Evolutionary conservation across 2,888 invertebrate species (phyloP).

Genomic region (Drosophila percnosoma): DNA sequence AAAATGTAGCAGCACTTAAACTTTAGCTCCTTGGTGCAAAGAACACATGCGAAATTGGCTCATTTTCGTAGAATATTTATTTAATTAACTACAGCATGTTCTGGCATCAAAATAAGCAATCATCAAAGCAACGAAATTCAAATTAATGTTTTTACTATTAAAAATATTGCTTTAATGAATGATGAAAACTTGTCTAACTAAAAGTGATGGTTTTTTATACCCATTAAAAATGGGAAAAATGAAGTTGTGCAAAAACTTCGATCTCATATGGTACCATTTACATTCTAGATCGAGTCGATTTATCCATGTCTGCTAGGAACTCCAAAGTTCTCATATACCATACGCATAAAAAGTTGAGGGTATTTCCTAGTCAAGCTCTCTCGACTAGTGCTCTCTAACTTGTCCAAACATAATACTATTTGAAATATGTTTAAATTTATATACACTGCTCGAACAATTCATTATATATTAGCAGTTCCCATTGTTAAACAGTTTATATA

Average conservation of each 20-base stretch:
- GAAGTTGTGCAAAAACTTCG: too few relatives aligned
- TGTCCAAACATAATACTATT: neutral
- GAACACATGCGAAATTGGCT: conserved; percentile 1
- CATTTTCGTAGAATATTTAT: neutral
- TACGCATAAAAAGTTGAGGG: neutral
- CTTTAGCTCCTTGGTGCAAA: neutral
- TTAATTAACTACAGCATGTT: neutral
- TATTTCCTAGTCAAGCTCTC: neutral
- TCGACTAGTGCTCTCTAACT: neutral
- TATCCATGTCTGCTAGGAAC: too few relatives aligned
- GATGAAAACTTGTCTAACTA: neutral
- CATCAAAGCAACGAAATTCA: neutral
- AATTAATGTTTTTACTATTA: too few relatives aligned
- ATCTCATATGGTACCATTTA: neutral
- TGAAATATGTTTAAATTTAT: neutral
- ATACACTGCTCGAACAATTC: neutral
- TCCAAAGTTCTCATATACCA: neutral
- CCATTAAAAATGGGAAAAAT: neutral
- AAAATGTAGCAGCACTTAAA: neutral
- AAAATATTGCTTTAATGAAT: too few relatives aligned
- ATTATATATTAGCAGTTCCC: neutral
- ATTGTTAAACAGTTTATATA: neutral
- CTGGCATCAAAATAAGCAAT: too few relatives aligned
- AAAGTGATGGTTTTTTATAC: neutral
- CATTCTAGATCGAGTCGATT: neutral